Conservation (phyloP, 2,888 invertebrate species). For the Cybosia mesomella region DNA sequence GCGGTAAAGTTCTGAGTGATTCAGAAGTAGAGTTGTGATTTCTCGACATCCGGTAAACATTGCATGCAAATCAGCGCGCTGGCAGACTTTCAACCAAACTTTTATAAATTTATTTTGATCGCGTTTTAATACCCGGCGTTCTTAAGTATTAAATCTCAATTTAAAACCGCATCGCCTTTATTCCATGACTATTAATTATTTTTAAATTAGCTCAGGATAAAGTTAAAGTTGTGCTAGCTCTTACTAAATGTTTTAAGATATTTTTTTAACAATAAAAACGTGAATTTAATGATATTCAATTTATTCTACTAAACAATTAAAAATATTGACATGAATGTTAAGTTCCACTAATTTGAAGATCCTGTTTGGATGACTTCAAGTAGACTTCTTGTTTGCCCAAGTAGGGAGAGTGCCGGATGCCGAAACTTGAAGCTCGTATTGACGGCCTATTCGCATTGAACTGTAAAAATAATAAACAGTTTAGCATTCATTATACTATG, state of each 20-base stretch:
- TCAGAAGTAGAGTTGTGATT: slow-evolving; percentile 54
- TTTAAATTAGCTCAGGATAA: slow-evolving; percentile 47
- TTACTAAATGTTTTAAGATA: not conserved
- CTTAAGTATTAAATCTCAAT: slow-evolving; percentile 66
- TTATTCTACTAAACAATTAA: not conserved
- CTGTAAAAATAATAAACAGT: slow-evolving; percentile 52
- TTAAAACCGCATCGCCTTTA: slow-evolving; percentile 62
- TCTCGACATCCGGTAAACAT: slow-evolving; percentile 61
- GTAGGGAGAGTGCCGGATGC: slow-evolving; percentile 70
- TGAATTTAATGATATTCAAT: not conserved
- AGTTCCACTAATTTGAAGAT: slow-evolving; percentile 26
- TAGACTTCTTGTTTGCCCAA: slow-evolving; percentile 62
- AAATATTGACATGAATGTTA: not conserved
- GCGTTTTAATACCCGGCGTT: slow-evolving; percentile 68
- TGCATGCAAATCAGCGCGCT: slow-evolving; percentile 72
- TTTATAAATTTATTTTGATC: slow-evolving; percentile 72
- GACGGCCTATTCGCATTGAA: slow-evolving; percentile 64
- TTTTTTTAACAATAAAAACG: not conserved
- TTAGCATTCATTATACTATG: too few relatives aligned
- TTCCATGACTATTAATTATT: slow-evolving; percentile 66
- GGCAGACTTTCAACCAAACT: slow-evolving; percentile 62
- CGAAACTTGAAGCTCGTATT: slow-evolving; percentile 72
- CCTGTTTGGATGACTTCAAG: slow-evolving; percentile 63
- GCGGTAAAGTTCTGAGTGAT: slow-evolving; percentile 65
- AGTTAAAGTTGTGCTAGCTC: slow-evolving; percentile 8